Evolutionary conservation across 2,888 invertebrate species (phyloP), one percentile per base, ranked within the genome.

Genomic region (Andrena bicolor): DNA sequence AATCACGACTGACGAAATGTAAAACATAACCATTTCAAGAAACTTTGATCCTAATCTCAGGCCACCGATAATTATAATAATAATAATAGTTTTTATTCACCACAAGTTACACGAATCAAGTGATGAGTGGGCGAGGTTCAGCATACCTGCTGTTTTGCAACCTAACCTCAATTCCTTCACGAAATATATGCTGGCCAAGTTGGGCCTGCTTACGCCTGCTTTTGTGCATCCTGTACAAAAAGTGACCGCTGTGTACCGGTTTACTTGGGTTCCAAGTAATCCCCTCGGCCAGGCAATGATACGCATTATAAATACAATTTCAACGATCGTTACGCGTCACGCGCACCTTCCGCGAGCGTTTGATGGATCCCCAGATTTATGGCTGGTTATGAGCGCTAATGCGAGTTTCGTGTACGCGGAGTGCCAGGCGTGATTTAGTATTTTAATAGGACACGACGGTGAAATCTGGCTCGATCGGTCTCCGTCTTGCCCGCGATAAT

Each of bases 391-490:
- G 76, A 85, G 56, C 63, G 79, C 63, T 88, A 88, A 88, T 88
- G 89, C 74, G 80, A 83, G 51, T 88, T 86, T 88, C 88, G 80
- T 87, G 86, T 88, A 83, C 41, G 49, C 26, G 53, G 56, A 48
- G 76, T 64, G 71, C 48, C 13, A 60, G 32, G 6, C 64, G 72
- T 81, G 79, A 88, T 86, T 88, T 85, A 83, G 68, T 80, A 83
- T 87, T 89, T 88, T 87, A 87, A 88, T 86, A 79, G 80, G 73
- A 83, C 80, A 64, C 60, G 87, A 83, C 84, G 83, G 76, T 70
- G 72, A 82, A 76, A 80, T 87, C 82, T 87, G 81, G 71, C 58
- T 73, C 80, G 63, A 75, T 82, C 82, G 63, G 80, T 83, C 28
- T 68, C 69, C 77, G 65, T 60, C 35, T 56, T 32, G 58, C 28